phyloP scores from a whole-genome alignment of 2,113 vertebrate species.

The Heterochromis multidens region DNA sequence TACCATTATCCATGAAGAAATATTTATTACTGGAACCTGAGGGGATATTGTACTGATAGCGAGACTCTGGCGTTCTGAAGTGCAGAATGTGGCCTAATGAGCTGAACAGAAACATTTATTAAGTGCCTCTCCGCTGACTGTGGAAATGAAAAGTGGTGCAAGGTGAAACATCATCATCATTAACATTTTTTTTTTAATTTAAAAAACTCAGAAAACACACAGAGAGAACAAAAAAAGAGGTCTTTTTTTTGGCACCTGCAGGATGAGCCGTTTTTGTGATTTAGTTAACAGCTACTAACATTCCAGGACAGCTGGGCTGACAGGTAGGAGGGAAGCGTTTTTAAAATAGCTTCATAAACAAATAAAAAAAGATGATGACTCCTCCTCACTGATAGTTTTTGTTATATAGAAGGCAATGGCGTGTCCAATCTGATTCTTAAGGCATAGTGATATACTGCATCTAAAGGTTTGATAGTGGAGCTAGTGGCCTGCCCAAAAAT shows the following conservation, averaged over 20 bases:
- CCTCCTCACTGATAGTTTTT: background rate
- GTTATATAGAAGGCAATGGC: background rate
- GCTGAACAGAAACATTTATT: background rate
- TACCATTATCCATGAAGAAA: conserved; percentile 82
- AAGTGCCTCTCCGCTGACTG: background rate
- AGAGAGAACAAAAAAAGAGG: background rate
- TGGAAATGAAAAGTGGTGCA: background rate
- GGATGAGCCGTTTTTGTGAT: background rate
- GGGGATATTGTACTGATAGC: conserved; percentile 79
- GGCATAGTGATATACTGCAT: background rate
- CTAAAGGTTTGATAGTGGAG: background rate
- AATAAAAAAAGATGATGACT: background rate
- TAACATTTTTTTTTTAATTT: background rate
- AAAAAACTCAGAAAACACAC: background rate
- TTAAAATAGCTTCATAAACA: background rate
- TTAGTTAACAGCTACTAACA: background rate
- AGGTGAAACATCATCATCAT: background rate
- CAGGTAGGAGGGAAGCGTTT: background rate
- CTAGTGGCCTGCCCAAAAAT: background rate
- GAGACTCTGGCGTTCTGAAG: background rate
- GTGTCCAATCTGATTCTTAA: background rate
- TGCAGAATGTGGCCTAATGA: background rate
- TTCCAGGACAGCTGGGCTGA: background rate
- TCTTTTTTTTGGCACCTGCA: too few species aligned
- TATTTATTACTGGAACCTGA: conserved; percentile 91